Evolutionary conservation across 2,797 vertebrate species (phyloP), one percentile per base, ranked within the genome.

Genomic region (Taenioides sp.): DNA sequence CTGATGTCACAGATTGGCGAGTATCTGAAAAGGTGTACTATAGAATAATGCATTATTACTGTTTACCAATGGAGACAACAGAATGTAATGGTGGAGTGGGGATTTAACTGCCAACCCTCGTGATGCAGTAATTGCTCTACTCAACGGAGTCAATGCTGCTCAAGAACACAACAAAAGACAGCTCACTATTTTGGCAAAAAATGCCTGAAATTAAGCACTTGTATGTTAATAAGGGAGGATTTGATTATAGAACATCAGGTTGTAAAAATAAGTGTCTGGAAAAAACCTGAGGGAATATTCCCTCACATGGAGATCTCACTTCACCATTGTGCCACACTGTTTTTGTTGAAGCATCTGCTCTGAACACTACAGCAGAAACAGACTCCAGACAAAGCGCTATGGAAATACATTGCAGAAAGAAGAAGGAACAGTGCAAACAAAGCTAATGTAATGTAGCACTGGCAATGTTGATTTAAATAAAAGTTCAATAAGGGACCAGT

Each of bases 301-400:
- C 25, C 71, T 6, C 3, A 31, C 28, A 70, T n/a, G 40, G 61
- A 63, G 20, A 40, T 63, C 61, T n/a, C 50, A 62, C 69, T 25
- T 72, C 67, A 37, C 66, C 70, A 12, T 61, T 74, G 77, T 73
- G 72, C 65, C 3, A 6, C 50, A 11, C 40, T 69, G 70, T 62
- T 68, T 73, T 57, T 71, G 79, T 78, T 62, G 76, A 69, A 34
- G 40, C 84, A 88, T 84, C 86, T 86, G 80, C 77, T 78, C 69
- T 16, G 71, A 50, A 25, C 54, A 57, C 22, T 57, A 57, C 54
- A 57, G 54, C 22, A 57, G 23, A 28, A 59, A 27, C 57, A 59
- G 25, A 59, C 12, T 16, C 12, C 25, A 59, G 57, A 59, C 25
- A 59, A 59, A 59, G 25, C 23, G 1, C 14, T 27, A 16, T 25